phyloP scores from a whole-genome alignment of 2,888 invertebrate genomes.

The Macrophya annulata region DNA sequence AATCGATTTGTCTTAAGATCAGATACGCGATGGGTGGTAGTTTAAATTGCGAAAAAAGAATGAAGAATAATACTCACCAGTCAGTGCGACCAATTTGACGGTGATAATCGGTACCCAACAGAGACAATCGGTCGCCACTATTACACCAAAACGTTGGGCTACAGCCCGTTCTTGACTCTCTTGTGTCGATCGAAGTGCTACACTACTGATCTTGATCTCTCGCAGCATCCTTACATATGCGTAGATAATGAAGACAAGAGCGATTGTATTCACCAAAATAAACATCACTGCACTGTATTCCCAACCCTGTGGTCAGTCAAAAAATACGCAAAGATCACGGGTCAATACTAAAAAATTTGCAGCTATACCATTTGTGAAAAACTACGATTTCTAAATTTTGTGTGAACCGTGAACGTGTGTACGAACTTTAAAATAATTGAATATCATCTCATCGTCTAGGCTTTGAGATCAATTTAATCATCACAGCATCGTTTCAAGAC shows the following conservation, averaged over 20 bases:
- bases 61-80: slow-evolving; percentile 77
- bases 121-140: slow-evolving; percentile 83
- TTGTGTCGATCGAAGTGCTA: slow-evolving; percentile 83
- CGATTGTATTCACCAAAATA: slow-evolving; percentile 81
- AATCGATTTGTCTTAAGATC: slow-evolving; percentile 12
- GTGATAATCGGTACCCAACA: slow-evolving; percentile 84
- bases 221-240: slow-evolving; percentile 83
- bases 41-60: slow-evolving; percentile 17
- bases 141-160: slow-evolving; percentile 83
- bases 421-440: too few relatives aligned
- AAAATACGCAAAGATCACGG: not conserved
- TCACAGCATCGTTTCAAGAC: too few relatives aligned
- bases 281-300: slow-evolving; percentile 83
- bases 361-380: not conserved
- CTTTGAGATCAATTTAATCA: too few relatives aligned
- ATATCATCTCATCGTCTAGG: too few relatives aligned
- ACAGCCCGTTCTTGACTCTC: slow-evolving; percentile 82
- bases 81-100: slow-evolving; percentile 82
- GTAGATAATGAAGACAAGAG: slow-evolving; percentile 82
- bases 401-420: too few relatives aligned
- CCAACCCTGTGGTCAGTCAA: slow-evolving; percentile 80
- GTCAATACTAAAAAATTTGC: not conserved
- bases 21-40: slow-evolving; percentile 19
- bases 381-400: too few relatives aligned
- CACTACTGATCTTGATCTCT: slow-evolving; percentile 82